These are phyloP conservation scores for Macrophya annulata DNA, from an alignment of 2,888 invertebrate species.

Conservation along the genomic window DNA sequence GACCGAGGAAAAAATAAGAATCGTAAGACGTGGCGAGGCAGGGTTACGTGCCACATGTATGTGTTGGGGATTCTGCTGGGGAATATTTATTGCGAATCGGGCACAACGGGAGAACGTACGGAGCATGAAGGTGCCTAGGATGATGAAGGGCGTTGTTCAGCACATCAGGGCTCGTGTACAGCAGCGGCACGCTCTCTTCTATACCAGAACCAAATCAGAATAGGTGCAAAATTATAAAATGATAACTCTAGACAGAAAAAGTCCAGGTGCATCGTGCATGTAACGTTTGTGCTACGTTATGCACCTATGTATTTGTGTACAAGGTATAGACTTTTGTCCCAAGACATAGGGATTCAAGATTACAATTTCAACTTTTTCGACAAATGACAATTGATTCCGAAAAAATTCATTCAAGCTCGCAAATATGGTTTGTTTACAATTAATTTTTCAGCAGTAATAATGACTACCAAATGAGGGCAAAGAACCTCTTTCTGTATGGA, in stretches of 20 bases:
- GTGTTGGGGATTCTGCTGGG: slow-evolving; percentile 69
- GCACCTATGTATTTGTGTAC: background rate
- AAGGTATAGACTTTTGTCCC: background rate
- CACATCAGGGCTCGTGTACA: slow-evolving; percentile 78
- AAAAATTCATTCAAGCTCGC: background rate
- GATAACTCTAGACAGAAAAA: slow-evolving; percentile 55
- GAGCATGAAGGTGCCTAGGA: slow-evolving; percentile 74
- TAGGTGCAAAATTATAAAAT: slow-evolving; percentile 71
- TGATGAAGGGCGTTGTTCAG: slow-evolving; percentile 79
- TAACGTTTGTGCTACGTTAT: slow-evolving; percentile 49
- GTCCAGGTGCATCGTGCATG: slow-evolving; percentile 54
- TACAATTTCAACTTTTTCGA: background rate
- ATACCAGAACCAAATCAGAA: slow-evolving; percentile 67
- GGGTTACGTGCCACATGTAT: slow-evolving; percentile 62
- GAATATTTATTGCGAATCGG: slow-evolving; percentile 71
- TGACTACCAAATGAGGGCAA: no score
- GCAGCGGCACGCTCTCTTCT: slow-evolving; percentile 78
- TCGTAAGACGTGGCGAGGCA: slow-evolving; percentile 61
- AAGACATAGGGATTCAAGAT: background rate
- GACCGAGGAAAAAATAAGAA: slow-evolving; percentile 74
- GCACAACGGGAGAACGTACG: slow-evolving; percentile 72
- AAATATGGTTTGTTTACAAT: no score
- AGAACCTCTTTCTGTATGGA: no score
- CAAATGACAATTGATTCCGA: background rate
- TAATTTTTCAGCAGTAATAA: no score